Conservation (phyloP, 2,113 vertebrate genomes). For the Calidris pugnax region DNA sequence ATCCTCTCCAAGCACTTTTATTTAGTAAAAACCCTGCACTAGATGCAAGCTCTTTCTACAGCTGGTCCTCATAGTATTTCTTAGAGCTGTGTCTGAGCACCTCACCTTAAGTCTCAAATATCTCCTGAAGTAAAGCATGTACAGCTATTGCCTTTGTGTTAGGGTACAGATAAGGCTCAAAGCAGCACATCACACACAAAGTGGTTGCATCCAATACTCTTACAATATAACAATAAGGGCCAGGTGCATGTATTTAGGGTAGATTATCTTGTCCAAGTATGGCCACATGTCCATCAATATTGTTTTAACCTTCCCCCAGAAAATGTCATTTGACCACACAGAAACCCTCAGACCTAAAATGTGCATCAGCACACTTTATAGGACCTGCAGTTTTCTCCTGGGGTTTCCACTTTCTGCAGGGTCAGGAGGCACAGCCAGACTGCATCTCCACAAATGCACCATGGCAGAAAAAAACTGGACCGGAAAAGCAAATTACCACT, state of each 20-base stretch:
- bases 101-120: not conserved
- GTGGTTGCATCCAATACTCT: not conserved
- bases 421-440: not conserved
- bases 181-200: not conserved
- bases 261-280: not conserved
- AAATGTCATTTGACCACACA: not conserved
- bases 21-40: not conserved
- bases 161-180: not conserved
- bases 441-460: not conserved
- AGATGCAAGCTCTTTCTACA: not conserved
- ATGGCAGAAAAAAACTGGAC: not conserved
- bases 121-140: not conserved
- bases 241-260: not conserved
- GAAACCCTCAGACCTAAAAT: not conserved
- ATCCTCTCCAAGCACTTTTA: not conserved
- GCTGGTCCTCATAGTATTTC: not conserved
- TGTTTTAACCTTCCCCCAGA: not conserved
- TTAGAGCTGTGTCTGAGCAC: not conserved
- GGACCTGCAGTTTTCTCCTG: not conserved
- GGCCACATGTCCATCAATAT: not conserved
- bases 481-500: not conserved
- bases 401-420: not conserved
- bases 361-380: not conserved
- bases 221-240: not conserved
- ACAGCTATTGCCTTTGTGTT: not conserved